A percentile compares a stretch with the other conserved stretches of the same genome.
Evolutionary conservation across 2,113 vertebrate genomes (phyloP).

Genomic region (Geococcyx californianus): DNA sequence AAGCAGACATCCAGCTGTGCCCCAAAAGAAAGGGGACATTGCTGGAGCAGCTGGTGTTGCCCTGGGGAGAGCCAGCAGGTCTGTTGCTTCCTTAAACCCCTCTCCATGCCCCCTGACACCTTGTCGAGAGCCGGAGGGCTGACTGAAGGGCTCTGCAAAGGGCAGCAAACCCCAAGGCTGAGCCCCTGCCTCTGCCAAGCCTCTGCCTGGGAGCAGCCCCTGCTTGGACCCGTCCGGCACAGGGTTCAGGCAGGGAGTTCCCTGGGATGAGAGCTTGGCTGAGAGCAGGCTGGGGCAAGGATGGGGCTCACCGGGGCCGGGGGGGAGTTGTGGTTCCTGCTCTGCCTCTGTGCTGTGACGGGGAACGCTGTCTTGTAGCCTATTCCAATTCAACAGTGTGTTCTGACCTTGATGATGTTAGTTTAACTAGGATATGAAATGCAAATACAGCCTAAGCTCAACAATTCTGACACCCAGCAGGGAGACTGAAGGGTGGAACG

Average conservation of each 20-base stretch:
- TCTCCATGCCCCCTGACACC: too few species aligned
- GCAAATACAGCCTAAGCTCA: slow-evolving; percentile 49
- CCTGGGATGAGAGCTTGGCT: too few species aligned
- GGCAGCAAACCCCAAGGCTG: not conserved
- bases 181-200: not conserved
- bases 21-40: rapidly evolving
- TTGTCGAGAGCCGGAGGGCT: not conserved
- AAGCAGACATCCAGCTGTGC: rapidly evolving
- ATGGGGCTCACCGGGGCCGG: rapidly evolving
- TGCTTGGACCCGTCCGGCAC: rapidly evolving
- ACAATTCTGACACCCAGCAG: slow-evolving; percentile 43
- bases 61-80: not conserved
- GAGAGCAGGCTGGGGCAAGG: not conserved
- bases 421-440: slow-evolving; percentile 62
- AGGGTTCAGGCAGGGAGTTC: not conserved
- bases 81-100: not conserved
- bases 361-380: not conserved
- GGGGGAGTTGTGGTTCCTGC: not conserved
- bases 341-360: not conserved
- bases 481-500: not conserved
- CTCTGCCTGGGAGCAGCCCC: not conserved
- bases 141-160: not conserved
- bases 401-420: slow-evolving; percentile 53
- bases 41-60: not conserved
- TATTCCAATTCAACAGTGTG: not conserved